Conservation (phyloP, 2,797 vertebrate species). For the Epinephelus coioides region DNA sequence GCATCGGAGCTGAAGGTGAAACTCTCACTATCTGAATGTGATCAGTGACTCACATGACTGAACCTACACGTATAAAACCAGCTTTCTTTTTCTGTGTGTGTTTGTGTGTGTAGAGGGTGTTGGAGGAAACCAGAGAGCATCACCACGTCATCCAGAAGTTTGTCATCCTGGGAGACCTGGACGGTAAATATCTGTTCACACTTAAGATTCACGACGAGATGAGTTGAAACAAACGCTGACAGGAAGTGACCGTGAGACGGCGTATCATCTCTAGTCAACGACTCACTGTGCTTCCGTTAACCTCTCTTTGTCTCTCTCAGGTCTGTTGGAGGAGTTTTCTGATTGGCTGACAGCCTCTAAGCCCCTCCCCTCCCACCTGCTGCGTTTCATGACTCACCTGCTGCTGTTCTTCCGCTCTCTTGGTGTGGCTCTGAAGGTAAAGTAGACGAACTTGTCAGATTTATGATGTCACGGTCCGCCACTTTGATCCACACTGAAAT, state of each 20-base stretch:
- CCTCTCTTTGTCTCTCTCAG: conserved; percentile 71
- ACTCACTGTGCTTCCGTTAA: too few relatives aligned
- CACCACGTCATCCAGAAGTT: conserved; percentile 97
- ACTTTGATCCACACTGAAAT: too few relatives aligned
- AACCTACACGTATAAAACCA: background rate
- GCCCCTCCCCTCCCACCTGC: conserved; percentile 93
- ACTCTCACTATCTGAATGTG: background rate
- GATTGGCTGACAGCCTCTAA: conserved; percentile 91
- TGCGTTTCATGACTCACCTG: conserved; percentile 96
- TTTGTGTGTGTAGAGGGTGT: conserved; percentile 87
- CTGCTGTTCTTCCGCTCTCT: conserved; percentile 94
- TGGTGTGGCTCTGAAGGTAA: conserved; percentile 94
- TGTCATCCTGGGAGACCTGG: conserved; percentile 94
- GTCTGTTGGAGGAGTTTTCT: conserved; percentile 94
- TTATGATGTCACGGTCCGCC: too few relatives aligned
- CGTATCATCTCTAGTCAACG: too few relatives aligned
- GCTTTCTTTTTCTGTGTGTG: background rate
- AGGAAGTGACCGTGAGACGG: too few relatives aligned
- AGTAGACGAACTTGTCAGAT: rapidly evolving
- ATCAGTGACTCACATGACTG: background rate
- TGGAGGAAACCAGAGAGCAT: conserved; percentile 95
- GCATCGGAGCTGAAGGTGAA: conserved; percentile 93
- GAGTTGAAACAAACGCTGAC: too few relatives aligned
- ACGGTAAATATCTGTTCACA: conserved; percentile 84
- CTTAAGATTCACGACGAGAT: too few relatives aligned